Conservation (phyloP, 2,113 vertebrate genomes). For the Grus americana region DNA sequence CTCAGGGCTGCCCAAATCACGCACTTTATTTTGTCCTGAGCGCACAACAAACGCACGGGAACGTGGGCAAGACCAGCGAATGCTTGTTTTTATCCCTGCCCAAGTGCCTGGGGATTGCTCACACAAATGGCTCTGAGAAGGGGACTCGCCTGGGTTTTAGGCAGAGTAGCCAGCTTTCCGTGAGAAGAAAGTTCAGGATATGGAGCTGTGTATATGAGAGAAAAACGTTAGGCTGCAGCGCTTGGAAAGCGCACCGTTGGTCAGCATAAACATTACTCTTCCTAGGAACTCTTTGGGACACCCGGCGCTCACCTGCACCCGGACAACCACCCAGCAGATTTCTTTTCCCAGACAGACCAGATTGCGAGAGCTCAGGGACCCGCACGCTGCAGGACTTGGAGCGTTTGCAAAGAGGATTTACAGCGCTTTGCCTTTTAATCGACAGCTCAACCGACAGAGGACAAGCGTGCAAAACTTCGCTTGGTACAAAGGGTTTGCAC, state of each 20-base stretch:
- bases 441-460: not conserved
- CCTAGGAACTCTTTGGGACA: rapidly evolving
- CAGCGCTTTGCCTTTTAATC: not conserved
- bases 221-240: rapidly evolving
- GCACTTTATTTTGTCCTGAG: too few relatives aligned
- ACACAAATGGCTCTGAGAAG: rapidly evolving
- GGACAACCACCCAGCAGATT: rapidly evolving
- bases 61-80: rapidly evolving
- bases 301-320: rapidly evolving
- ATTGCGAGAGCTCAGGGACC: not conserved
- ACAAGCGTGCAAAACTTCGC: not conserved
- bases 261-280: rapidly evolving
- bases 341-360: rapidly evolving
- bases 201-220: not conserved
- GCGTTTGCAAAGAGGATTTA: not conserved
- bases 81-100: rapidly evolving
- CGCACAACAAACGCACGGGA: not conserved
- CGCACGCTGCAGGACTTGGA: not conserved
- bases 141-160: too few relatives aligned
- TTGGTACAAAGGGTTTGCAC: not conserved
- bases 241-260: rapidly evolving
- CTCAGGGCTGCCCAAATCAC: rapidly evolving
- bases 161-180: not conserved
- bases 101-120: not conserved
- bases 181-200: not conserved